A percentile compares a stretch with the other conserved stretches of the same genome.
phyloP scores from a whole-genome alignment of 2,797 vertebrate species.

The Loriculus beryllinus region DNA sequence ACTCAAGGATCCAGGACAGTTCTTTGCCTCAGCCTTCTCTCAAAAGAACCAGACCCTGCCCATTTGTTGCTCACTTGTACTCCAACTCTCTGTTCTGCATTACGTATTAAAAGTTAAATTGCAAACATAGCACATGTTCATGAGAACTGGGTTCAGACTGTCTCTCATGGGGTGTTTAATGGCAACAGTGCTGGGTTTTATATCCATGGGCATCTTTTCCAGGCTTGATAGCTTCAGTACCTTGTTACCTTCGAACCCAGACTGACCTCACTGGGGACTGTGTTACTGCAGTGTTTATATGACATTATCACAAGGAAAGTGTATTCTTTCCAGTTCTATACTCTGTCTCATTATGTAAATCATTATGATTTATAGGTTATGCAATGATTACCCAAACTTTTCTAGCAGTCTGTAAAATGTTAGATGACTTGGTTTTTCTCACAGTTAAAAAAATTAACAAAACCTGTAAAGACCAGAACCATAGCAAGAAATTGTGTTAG shows the following conservation, averaged over 20 bases:
- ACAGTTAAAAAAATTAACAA: neutral
- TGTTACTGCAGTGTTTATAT: neutral
- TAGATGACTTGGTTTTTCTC: neutral
- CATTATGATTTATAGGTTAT: neutral
- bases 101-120: neutral
- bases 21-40: neutral
- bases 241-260: neutral
- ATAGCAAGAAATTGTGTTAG: neutral
- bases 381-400: neutral
- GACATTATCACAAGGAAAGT: neutral
- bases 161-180: neutral
- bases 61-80: neutral
- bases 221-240: neutral
- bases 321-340: neutral
- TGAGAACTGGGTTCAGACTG: neutral
- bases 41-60: neutral
- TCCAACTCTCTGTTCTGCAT: neutral
- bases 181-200: neutral
- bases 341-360: neutral
- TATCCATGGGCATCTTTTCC: neutral
- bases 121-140: neutral
- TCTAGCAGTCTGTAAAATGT: neutral
- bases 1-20: rapidly evolving
- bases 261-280: neutral
- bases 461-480: rapidly evolving